Evolutionary conservation across 2,797 vertebrate species (phyloP).

Genomic region (Rhabdomys pumilio): DNA sequence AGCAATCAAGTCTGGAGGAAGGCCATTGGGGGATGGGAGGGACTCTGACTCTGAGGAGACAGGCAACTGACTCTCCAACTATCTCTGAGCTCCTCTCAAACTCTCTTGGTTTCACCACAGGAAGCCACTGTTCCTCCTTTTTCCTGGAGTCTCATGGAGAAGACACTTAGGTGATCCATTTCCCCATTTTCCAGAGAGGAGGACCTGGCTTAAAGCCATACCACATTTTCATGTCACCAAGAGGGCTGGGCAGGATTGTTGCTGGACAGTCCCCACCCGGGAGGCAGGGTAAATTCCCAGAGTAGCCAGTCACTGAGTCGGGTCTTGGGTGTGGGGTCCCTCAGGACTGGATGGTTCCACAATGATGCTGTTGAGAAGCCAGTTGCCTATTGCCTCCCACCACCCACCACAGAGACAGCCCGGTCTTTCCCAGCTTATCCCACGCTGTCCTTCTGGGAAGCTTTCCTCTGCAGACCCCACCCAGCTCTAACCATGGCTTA

Average conservation of each 20-base stretch:
- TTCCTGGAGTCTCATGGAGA: not conserved
- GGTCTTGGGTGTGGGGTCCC: not conserved
- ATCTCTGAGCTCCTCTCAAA: not conserved
- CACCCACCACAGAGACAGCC: slow-evolving; percentile 3
- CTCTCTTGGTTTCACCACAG: not conserved
- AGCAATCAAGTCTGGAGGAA: not conserved
- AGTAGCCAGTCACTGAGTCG: slow-evolving; percentile 50
- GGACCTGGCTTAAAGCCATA: not conserved
- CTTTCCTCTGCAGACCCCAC: slow-evolving; percentile 32
- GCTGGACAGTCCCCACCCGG: slow-evolving; percentile 59
- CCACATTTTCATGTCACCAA: not conserved
- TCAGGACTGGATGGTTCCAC: not conserved
- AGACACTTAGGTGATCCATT: not conserved
- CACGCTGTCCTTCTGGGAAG: not conserved
- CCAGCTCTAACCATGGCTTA: not conserved
- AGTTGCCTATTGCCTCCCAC: not conserved
- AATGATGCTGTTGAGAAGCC: not conserved
- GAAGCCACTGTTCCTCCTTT: not conserved
- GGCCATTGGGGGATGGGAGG: accelerated
- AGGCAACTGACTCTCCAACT: not conserved
- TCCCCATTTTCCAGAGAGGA: not conserved
- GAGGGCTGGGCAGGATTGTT: not conserved
- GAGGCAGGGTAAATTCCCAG: slow-evolving; percentile 49
- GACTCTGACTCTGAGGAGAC: not conserved
- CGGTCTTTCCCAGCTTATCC: not conserved